phyloP scores from a whole-genome alignment of 2,888 invertebrate genomes.

The Ariolimax columbianus region DNA sequence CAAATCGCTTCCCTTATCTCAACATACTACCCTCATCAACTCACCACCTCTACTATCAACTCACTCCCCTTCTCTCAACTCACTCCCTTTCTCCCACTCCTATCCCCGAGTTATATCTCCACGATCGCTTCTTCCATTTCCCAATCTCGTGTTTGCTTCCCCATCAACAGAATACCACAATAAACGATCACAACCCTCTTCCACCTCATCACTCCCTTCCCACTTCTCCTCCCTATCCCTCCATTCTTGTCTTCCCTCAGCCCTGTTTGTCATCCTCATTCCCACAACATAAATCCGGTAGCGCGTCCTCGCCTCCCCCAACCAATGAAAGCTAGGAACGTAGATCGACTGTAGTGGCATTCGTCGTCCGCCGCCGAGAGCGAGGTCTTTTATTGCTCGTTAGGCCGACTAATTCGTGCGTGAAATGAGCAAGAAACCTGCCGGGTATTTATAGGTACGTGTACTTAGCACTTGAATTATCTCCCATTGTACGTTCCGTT shows the following conservation, averaged over 20 bases:
- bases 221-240: background rate
- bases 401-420: constrained; percentile 17
- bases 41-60: too few relatives aligned
- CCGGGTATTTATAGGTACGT: constrained; percentile 30
- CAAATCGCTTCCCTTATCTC: too few relatives aligned
- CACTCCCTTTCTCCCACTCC: background rate
- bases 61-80: constrained; percentile 4
- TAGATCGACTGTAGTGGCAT: background rate
- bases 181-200: constrained; percentile 5
- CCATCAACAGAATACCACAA: background rate
- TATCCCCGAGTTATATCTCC: background rate
- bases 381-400: constrained; percentile 3
- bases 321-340: background rate
- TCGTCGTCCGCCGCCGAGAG: background rate
- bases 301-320: background rate
- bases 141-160: background rate
- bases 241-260: constrained; percentile 28
- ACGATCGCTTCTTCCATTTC: background rate
- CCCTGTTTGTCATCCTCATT: background rate
- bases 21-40: too few relatives aligned
- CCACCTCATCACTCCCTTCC: background rate
- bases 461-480: constrained; percentile 26
- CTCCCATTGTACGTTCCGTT: constrained; percentile 6
- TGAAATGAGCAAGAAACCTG: constrained; percentile 36
- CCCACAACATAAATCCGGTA: background rate